A percentile compares a stretch with the other conserved stretches of the same genome.
These are phyloP conservation scores for Thunnus maccoyii DNA, from an alignment of 2,113 vertebrate genomes.

Conservation along the genomic window DNA sequence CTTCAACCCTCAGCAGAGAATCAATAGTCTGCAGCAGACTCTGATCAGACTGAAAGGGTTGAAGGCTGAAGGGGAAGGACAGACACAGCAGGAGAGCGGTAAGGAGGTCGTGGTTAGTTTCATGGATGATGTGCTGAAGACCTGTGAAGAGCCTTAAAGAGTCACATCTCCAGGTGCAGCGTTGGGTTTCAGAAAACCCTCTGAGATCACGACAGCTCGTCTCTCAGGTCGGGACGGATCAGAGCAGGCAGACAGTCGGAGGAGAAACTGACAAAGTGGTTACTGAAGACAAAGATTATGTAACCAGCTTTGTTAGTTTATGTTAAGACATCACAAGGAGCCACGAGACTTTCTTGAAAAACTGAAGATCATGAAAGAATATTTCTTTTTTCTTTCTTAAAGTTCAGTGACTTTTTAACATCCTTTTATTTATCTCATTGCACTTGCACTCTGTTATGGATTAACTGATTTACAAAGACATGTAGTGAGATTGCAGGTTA, in stretches of 20 bases:
- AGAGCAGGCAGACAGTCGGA: neutral
- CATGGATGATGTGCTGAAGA: slow-evolving; percentile 84
- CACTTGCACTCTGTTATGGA: neutral
- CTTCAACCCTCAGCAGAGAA: slow-evolving; percentile 75
- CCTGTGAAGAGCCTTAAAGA: slow-evolving; percentile 72
- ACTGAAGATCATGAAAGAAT: too few relatives aligned
- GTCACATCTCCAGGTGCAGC: neutral
- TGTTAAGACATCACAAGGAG: neutral
- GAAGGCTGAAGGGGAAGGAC: slow-evolving; percentile 59
- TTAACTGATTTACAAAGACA: neutral
- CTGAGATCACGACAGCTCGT: neutral
- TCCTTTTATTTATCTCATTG: neutral
- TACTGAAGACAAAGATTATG: neutral
- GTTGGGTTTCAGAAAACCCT: neutral
- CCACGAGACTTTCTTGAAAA: neutral
- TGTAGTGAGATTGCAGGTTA: neutral
- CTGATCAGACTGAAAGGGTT: slow-evolving; percentile 81
- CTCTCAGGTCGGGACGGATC: neutral
- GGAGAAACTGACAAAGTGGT: neutral
- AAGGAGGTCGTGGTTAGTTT: slow-evolving; percentile 77
- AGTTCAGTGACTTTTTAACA: neutral
- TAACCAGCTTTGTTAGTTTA: neutral
- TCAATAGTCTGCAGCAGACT: slow-evolving; percentile 76
- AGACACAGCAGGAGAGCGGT: slow-evolving; percentile 45
- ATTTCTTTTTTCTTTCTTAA: neutral